Base-by-base conservation (phyloP, 23 tunicate species). In the Ascidia mentula region DNA sequence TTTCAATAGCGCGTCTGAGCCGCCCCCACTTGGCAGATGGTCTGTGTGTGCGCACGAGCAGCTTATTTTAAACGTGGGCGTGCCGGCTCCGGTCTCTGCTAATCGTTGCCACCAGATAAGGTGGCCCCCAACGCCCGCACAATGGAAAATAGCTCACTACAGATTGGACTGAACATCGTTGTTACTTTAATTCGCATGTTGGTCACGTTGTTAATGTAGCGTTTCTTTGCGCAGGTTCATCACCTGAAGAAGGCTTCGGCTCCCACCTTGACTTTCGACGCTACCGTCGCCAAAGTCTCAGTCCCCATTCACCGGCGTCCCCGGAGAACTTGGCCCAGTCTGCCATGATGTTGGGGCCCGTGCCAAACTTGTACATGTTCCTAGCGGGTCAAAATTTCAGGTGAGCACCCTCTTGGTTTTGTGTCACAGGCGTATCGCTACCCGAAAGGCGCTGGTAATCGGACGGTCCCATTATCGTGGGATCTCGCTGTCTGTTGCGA, bases 1-100 rank as follows among this genome's bases (percentile, higher is more conserved):
- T 53, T 53, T 53, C 65, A 53, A 53, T 53, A 53, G 65, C 65
- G 65, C 65, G 24, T 1, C 24, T 1, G 65, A 26, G 65, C 24
- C 65, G 65, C 65, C 65, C n/a, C n/a, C 13, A 53, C 22, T 28
- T 6, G 22, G 65, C 13, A 53, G 65, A 53, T 5, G 65, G 1
- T 20, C 65, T 53, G 65, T 53, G 24, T 9, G 65, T 26, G 65
- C 65, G 7, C 65, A 28, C 65, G 65, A 28, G 24, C 24, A 28
- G 65, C 65, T 53, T 53, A 53, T 53, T 53, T 53, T 53, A 53
- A 53, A 28, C 65, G 65, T 53, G 65, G 65, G 65, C 24, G 65
- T 53, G 65, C 28, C 65, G 65, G 65, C 65, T 53, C 65, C 65
- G 65, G 65, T 53, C 65, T 26, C 65, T 53, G 65, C 65, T 53